Evolutionary conservation across 1,140 invertebrate genomes (phyloP), one percentile per base, ranked within the genome.

Genomic region (Papilio machaon): DNA sequence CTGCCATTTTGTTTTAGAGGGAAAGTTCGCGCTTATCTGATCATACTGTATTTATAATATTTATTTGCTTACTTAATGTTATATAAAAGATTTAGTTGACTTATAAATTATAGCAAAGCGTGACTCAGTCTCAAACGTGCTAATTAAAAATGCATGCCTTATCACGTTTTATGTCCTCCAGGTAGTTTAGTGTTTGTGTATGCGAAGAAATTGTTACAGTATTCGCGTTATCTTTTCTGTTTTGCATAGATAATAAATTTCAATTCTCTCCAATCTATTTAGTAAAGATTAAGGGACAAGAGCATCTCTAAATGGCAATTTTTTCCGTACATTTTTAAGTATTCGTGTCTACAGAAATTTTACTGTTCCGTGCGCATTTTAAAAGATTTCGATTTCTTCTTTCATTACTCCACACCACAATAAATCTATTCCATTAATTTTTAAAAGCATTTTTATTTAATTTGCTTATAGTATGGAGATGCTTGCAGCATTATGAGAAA

Each of bases 1-100:
- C 73, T 47, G 54, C 81, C 80, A 81, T 82, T 79, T 73, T 52
- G 52, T 58, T 76, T 54, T 47, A 47, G 43, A 19, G 74, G 46
- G 74, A 76, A 76, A 76, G 74, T 76, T 76, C 46, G 43, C 19
- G 15, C 13, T 52, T 76, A 76, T 76, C 74, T 52, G 74, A 76
- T 76, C 74, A 49, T 38, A 49, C 73, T 43, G 73, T 15, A 52
- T 52, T 49, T 76, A 74, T 49, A n/a, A 23, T 46, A 47, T 75
- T 75, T 75, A 49, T 75, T 75, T 75, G 73, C 35, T 74, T 47
- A 17, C 5, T 19, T 5, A 74, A 75, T 75, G 60, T 64, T 64
- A 75, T 46, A 46, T 75, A 47, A 75, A 46, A 75, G 70, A 10
- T 75, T 75, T 75, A 75, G 73, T 75, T 75, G 2, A 2, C 43